These are phyloP conservation scores for Channa striata DNA, from an alignment of 2,797 vertebrate species.

Conservation along the genomic window DNA sequence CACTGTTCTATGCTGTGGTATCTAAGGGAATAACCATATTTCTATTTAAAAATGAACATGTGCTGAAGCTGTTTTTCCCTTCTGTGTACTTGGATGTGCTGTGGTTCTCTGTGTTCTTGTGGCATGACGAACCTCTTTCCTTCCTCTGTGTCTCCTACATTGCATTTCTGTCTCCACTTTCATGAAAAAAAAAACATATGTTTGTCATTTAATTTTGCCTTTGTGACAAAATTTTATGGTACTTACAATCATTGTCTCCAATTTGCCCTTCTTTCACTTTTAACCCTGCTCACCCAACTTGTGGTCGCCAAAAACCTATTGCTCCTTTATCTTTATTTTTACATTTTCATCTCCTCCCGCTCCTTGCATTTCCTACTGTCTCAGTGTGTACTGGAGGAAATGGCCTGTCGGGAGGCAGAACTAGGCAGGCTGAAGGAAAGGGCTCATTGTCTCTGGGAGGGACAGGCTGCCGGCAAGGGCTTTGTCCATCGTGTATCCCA, in stretches of 20 bases:
- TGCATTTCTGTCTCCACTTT: slow-evolving; percentile 14
- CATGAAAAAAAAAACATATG: slow-evolving; percentile 28
- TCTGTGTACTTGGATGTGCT: slow-evolving; percentile 54
- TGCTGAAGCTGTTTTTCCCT: slow-evolving; percentile 52
- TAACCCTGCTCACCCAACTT: slow-evolving; percentile 24
- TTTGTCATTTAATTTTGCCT: slow-evolving; percentile 42
- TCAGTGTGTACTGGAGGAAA: slow-evolving; percentile 97
- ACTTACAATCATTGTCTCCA: slow-evolving; percentile 45
- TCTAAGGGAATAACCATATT: slow-evolving; percentile 42
- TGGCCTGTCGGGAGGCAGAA: slow-evolving; percentile 91
- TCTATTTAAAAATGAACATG: slow-evolving; percentile 56
- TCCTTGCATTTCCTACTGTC: slow-evolving; percentile 38
- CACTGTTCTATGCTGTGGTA: slow-evolving; percentile 30
- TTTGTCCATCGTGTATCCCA: slow-evolving; percentile 98
- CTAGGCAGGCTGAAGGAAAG: slow-evolving; percentile 93
- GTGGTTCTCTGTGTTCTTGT: slow-evolving; percentile 44
- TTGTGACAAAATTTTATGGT: slow-evolving; percentile 23
- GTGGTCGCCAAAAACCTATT: slow-evolving; percentile 20
- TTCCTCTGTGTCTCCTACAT: slow-evolving; percentile 23
- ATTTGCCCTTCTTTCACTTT: slow-evolving; percentile 21
- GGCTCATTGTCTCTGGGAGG: slow-evolving; percentile 96
- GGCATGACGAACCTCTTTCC: slow-evolving; percentile 37
- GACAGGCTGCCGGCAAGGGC: slow-evolving; percentile 95
- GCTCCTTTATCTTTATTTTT: slow-evolving; percentile 34
- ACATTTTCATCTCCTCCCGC: slow-evolving; percentile 11